phyloP scores from a whole-genome alignment of 1,140 invertebrate genomes.

The Leptestheria dahalacensis region DNA sequence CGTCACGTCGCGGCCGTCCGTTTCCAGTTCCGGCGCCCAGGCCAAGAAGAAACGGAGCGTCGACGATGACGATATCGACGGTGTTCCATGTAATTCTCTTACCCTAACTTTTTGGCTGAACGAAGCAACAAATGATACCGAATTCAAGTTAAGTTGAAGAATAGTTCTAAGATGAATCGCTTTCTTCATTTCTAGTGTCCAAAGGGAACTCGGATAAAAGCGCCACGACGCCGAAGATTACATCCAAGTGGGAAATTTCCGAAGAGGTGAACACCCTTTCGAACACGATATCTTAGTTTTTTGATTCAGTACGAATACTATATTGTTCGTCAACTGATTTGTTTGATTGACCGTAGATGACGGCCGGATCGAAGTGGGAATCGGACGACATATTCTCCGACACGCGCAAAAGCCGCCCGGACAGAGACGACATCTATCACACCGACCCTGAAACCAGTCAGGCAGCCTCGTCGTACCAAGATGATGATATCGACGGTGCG shows the following conservation, averaged over 20 bases:
- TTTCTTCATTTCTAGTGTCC: no score
- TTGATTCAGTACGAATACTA: no score
- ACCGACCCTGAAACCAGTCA: not conserved
- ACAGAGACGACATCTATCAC: conserved; percentile 7
- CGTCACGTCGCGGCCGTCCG: not conserved
- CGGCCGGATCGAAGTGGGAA: not conserved
- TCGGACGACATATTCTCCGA: conserved; percentile 29
- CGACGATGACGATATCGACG: conserved; percentile 49
- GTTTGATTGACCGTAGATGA: not conserved
- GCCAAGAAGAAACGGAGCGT: not conserved
- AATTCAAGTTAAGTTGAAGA: no score
- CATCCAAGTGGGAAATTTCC: conserved; percentile 9
- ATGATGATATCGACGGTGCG: conserved; percentile 25
- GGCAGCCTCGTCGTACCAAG: conserved; percentile 17
- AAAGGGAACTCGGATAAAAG: no score
- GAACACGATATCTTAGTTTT: no score
- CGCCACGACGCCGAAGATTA: conserved; percentile 12
- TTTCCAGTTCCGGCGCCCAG: not conserved
- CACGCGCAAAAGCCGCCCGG: conserved; percentile 16
- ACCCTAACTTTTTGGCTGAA: no score
- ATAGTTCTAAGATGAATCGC: no score
- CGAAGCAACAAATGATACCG: no score
- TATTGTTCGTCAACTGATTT: no score
- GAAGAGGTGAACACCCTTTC: conserved; percentile 6
- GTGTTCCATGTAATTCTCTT: conserved; percentile 52